A percentile compares a stretch with the other conserved stretches of the same genome.
Evolutionary conservation across 2,888 invertebrate species (phyloP).

Genomic region (Pseudeuparius sepicola): DNA sequence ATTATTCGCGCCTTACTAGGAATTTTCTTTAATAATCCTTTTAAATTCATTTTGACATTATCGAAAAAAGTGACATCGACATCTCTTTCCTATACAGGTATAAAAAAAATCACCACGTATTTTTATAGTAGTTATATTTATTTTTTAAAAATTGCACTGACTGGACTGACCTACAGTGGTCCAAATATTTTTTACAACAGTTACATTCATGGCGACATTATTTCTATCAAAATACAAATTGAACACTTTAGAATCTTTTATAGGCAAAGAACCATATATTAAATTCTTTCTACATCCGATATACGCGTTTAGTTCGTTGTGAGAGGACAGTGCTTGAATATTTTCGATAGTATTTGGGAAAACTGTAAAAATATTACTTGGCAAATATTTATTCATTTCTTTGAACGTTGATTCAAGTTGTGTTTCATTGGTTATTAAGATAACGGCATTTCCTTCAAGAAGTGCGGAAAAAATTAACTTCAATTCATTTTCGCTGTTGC

Average conservation of each 20-base stretch:
- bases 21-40: too few species aligned
- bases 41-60: too few species aligned
- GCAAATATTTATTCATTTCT: conserved; percentile 24
- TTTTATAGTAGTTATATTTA: too few species aligned
- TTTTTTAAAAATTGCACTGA: too few species aligned
- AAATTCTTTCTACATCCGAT: conserved; percentile 15
- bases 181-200: too few species aligned
- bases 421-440: conserved; percentile 24
- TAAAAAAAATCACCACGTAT: too few species aligned
- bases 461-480: conserved; percentile 28
- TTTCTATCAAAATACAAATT: too few species aligned
- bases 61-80: too few species aligned
- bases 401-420: conserved; percentile 20
- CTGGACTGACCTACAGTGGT: too few species aligned
- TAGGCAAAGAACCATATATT: conserved; percentile 16
- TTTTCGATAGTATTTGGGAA: conserved; percentile 21
- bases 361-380: conserved; percentile 23
- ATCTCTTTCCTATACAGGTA: too few species aligned
- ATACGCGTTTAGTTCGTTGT: conserved; percentile 24
- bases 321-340: conserved; percentile 19
- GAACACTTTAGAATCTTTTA: conserved; percentile 11
- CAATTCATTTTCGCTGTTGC: conserved; percentile 16
- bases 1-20: too few species aligned
- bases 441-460: conserved; percentile 32
- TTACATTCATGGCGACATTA: too few species aligned